phyloP scores from a whole-genome alignment of 2,113 vertebrate species.

The Heterotis niloticus region DNA sequence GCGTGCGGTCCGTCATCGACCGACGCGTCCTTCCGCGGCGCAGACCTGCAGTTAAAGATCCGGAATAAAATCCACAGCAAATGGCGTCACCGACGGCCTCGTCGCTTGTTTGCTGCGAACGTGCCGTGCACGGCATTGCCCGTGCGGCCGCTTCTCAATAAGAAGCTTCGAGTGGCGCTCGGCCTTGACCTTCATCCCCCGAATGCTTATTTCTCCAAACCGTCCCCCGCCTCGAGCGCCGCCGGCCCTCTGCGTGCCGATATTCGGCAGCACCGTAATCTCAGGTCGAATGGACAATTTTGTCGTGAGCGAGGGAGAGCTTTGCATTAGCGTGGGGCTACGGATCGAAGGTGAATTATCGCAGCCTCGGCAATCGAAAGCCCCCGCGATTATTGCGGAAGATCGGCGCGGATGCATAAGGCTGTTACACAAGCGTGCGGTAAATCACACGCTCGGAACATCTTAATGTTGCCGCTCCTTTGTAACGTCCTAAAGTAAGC shows the following conservation, averaged over 20 bases:
- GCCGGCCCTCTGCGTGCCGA: too few relatives aligned
- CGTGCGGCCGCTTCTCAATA: too few relatives aligned
- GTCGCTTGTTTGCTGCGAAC: too few relatives aligned
- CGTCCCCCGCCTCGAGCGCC: not conserved
- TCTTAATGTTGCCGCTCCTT: constrained; percentile 39
- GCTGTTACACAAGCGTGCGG: constrained; percentile 33
- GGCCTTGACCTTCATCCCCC: too few relatives aligned
- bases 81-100: too few relatives aligned
- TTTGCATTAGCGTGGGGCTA: not conserved
- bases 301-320: not conserved
- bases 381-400: not conserved
- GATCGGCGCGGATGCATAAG: constrained; percentile 38
- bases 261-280: not conserved
- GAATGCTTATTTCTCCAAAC: not conserved
- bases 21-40: too few relatives aligned
- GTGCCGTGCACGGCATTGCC: too few relatives aligned
- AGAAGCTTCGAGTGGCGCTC: too few relatives aligned
- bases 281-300: not conserved
- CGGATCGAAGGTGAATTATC: constrained; percentile 21
- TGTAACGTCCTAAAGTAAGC: constrained; percentile 45
- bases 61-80: too few relatives aligned
- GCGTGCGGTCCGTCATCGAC: too few relatives aligned
- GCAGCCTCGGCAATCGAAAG: not conserved
- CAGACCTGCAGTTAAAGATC: too few relatives aligned
- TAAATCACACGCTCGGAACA: constrained; percentile 26